These are phyloP conservation scores for Gallinago media DNA, from an alignment of 2,113 vertebrate species.

Conservation along the genomic window DNA sequence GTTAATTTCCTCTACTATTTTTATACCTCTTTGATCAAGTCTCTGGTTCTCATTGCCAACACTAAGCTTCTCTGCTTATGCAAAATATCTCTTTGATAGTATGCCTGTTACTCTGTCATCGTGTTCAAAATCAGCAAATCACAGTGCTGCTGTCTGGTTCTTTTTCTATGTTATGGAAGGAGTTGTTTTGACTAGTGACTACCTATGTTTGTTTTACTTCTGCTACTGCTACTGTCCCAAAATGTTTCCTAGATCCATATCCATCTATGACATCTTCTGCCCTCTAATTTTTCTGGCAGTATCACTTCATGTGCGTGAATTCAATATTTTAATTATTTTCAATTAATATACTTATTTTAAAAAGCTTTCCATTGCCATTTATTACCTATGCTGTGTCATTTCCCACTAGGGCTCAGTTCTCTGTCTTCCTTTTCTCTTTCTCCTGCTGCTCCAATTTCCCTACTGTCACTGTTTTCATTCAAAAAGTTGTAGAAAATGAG, in stretches of 20 bases:
- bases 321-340: not conserved
- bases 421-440: not conserved
- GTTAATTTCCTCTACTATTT: conserved; percentile 11
- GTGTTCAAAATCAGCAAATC: not conserved
- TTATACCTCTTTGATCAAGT: not conserved
- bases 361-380: not conserved
- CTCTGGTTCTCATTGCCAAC: not conserved
- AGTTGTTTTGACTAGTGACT: not conserved
- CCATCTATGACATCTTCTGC: not conserved
- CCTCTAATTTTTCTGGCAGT: not conserved
- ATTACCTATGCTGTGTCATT: not conserved
- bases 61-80: not conserved
- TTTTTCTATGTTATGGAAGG: not conserved
- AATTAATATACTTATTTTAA: not conserved
- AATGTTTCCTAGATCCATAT: not conserved
- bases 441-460: not conserved
- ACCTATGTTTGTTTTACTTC: not conserved
- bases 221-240: not conserved
- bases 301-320: not conserved
- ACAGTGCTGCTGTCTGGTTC: not conserved
- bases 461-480: not conserved
- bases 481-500: not conserved
- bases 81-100: not conserved
- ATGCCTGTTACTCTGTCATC: not conserved
- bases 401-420: not conserved